Conservation (phyloP, 2,888 invertebrate genomes). For the Hydriomena furcata region DNA sequence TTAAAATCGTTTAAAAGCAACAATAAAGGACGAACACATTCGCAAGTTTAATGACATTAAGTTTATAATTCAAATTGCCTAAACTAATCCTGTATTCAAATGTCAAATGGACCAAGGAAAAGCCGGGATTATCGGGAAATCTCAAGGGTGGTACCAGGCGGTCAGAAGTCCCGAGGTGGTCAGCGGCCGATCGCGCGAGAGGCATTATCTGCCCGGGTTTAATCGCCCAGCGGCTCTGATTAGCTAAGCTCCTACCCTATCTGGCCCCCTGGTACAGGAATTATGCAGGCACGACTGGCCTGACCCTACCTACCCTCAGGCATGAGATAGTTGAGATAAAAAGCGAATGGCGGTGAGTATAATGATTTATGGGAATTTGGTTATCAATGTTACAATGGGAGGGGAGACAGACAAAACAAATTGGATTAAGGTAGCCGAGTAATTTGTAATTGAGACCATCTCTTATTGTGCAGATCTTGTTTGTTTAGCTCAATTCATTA, state of each 20-base stretch:
- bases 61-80: conserved; percentile 24
- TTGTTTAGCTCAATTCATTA: conserved; percentile 4
- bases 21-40: not conserved
- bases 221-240: conserved; percentile 77
- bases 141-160: conserved; percentile 62
- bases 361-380: conserved; percentile 46
- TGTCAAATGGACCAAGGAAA: conserved; percentile 53
- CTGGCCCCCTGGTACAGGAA: conserved; percentile 66
- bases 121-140: conserved; percentile 55
- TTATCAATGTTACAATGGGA: conserved; percentile 38
- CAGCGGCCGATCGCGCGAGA: conserved; percentile 78
- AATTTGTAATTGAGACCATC: conserved; percentile 21
- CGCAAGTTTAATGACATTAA: conserved; percentile 17
- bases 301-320: conserved; percentile 40
- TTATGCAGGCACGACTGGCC: conserved; percentile 74
- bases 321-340: conserved; percentile 50
- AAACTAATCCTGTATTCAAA: conserved; percentile 39
- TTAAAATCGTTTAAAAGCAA: not conserved
- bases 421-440: conserved; percentile 25
- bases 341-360: conserved; percentile 43
- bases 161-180: conserved; percentile 66
- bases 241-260: conserved; percentile 72
- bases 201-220: conserved; percentile 75
- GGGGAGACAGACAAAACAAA: conserved; percentile 18
- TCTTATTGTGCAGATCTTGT: conserved; percentile 12